Conservation (phyloP, 2,888 invertebrate genomes). For the Hirtodrosophila duncani region DNA sequence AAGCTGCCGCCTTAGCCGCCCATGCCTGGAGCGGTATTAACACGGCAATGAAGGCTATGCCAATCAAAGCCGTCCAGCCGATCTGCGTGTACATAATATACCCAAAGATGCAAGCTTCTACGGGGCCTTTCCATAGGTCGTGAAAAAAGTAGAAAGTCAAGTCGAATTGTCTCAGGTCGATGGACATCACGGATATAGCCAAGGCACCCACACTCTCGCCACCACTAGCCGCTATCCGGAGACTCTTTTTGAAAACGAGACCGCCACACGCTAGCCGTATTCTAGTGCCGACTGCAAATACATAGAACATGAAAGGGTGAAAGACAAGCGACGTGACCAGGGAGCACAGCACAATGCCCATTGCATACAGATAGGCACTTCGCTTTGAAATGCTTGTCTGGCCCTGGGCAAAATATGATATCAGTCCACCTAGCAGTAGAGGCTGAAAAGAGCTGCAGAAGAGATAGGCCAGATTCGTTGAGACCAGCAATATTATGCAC, state of each 20-base stretch:
- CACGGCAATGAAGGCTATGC: constrained; percentile 83
- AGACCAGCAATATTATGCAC: too few species aligned
- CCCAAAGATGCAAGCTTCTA: constrained; percentile 79
- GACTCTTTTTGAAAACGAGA: constrained; percentile 84
- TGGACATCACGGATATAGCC: constrained; percentile 92
- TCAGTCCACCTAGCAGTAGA: constrained; percentile 82
- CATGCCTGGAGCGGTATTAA: constrained; percentile 87
- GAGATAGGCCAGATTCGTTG: not conserved
- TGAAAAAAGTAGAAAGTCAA: constrained; percentile 92
- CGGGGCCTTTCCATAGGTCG: constrained; percentile 93
- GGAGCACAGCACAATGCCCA: constrained; percentile 82
- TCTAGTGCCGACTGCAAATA: constrained; percentile 84
- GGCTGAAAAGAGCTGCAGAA: constrained; percentile 82
- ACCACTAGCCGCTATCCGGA: constrained; percentile 87
- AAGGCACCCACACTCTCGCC: constrained; percentile 88
- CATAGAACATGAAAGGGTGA: constrained; percentile 86
- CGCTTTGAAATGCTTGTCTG: constrained; percentile 79
- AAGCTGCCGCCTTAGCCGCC: constrained; percentile 84
- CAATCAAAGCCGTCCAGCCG: constrained; percentile 84
- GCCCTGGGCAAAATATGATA: constrained; percentile 81
- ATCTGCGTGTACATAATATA: constrained; percentile 81
- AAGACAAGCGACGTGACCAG: constrained; percentile 81
- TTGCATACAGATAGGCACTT: constrained; percentile 84
- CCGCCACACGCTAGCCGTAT: constrained; percentile 85
- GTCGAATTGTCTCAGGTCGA: constrained; percentile 96